Base-by-base conservation (phyloP, 92 coral and sea anemone species). In the Meandrina meandrites region DNA sequence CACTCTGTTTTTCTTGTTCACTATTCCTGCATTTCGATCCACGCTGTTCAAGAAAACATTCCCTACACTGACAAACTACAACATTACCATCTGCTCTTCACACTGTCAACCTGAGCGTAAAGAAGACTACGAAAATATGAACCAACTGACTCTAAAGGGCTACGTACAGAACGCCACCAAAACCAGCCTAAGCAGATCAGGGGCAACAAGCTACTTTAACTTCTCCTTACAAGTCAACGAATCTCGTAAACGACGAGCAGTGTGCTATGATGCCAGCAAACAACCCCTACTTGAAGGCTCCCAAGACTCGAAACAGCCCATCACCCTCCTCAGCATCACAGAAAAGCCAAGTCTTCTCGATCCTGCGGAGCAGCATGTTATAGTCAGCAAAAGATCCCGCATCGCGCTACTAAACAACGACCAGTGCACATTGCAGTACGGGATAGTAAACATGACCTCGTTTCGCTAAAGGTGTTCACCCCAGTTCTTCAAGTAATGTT, bases 401-500 rank as follows among this genome's bases (percentile, higher is more conserved):
- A 57, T 88, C 4, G 91, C 76, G 40, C 47, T 68, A 11, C 88
- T 88, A 36, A 75, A 64, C 73, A 76, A 76, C 71, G 76, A 66
- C 50, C 76, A 76, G 48, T 24, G 76, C 34, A 31, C 62, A 75
- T 89, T 50, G 77, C 79, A 16, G 48, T 83, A 67, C 50, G 87
- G n/a, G 79, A 75, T 3, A 54, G 8, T 9, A 64, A 88, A 9
- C 50, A 58, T 36, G 91, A 83, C 18, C 76, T 88, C 10, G 17
- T 82, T 57, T 88, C 84, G 88, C 78, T 88, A 9, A 88, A 86
- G 36, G 88, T 80, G 21, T 83, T 88, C 77, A 73, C 84, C 5
- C 83, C 83, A 51, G 68, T 77, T 2, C 88, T 88, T 24, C 58
- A 82, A 34, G 54, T n/a, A 58, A n/a, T 86, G 13, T 80, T 82